phyloP scores from a whole-genome alignment of 2,797 vertebrate species.

The Tenualosa ilisha region DNA sequence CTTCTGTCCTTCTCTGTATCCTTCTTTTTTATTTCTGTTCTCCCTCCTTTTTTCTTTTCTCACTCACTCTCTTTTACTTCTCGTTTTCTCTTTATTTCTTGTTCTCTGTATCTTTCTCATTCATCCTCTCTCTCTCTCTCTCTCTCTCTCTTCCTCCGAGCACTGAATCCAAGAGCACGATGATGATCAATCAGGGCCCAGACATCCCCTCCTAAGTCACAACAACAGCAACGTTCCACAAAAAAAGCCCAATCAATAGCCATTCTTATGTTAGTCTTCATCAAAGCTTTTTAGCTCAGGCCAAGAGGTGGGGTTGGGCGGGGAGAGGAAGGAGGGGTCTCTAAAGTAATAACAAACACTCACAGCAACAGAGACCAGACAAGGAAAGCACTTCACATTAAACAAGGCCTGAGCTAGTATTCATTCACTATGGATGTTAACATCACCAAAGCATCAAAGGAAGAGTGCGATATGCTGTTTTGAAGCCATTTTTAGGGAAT shows the following conservation, averaged over 20 bases:
- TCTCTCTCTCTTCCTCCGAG: background rate
- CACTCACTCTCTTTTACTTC: no score
- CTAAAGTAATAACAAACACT: background rate
- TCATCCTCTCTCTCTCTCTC: background rate
- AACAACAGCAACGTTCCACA: background rate
- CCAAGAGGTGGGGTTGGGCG: background rate
- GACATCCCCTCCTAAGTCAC: background rate
- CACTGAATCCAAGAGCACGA: background rate
- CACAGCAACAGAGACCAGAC: background rate
- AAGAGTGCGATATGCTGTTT: no score
- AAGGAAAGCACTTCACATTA: background rate
- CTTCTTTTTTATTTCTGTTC: no score
- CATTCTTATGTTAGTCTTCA: background rate
- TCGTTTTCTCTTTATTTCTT: no score
- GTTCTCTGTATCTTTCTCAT: background rate
- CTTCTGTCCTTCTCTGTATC: no score
- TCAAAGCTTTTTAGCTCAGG: background rate
- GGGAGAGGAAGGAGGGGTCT: background rate
- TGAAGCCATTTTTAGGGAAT: no score
- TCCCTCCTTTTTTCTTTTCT: no score
- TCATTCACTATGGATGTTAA: background rate
- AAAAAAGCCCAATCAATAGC: background rate
- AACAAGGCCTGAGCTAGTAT: background rate
- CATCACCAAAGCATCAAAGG: background rate
- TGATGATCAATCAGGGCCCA: background rate